phyloP scores from a whole-genome alignment of 2,888 invertebrate genomes.

The Neocrepidodera transversa region DNA sequence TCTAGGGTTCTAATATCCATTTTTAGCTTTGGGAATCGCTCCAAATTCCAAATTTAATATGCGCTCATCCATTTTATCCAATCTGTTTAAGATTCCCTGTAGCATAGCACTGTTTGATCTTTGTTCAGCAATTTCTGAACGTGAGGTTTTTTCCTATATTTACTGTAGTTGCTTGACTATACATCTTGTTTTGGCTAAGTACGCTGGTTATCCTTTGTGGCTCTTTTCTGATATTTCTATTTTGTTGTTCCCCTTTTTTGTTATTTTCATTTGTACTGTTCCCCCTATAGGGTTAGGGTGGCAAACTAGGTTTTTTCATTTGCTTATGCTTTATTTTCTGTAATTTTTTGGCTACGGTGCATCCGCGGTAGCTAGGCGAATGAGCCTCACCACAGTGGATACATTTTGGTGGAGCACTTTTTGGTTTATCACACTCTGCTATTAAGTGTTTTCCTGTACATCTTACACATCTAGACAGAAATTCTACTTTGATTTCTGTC shows the following conservation, averaged over 20 bases:
- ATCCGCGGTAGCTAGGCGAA: constrained; percentile 2
- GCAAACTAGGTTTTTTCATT: constrained; percentile 2
- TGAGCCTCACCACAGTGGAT: background rate
- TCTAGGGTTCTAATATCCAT: constrained; percentile 8
- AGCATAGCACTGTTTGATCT: constrained; percentile 2
- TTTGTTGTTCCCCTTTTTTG: no score
- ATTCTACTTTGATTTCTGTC: no score
- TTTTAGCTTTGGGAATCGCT: constrained; percentile 5
- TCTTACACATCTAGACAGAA: background rate
- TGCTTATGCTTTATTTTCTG: constrained; percentile 9
- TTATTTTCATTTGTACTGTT: no score
- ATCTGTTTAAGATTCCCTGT: constrained; percentile 6
- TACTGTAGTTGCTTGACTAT: background rate
- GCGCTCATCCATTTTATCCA: constrained; percentile 6
- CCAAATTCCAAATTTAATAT: constrained; percentile 10
- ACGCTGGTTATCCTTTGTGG: background rate
- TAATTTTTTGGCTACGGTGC: constrained; percentile 24
- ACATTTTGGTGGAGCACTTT: background rate
- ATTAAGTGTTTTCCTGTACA: background rate
- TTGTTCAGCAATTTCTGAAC: background rate
- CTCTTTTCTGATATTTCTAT: no score
- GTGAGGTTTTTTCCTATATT: background rate
- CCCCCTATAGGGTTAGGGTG: no score
- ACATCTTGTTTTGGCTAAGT: background rate
- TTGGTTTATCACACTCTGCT: background rate